These are phyloP conservation scores for Eucidaris tribuloides DNA, from an alignment of 35 echinoderm and acorn worm genomes.

Conservation along the genomic window DNA sequence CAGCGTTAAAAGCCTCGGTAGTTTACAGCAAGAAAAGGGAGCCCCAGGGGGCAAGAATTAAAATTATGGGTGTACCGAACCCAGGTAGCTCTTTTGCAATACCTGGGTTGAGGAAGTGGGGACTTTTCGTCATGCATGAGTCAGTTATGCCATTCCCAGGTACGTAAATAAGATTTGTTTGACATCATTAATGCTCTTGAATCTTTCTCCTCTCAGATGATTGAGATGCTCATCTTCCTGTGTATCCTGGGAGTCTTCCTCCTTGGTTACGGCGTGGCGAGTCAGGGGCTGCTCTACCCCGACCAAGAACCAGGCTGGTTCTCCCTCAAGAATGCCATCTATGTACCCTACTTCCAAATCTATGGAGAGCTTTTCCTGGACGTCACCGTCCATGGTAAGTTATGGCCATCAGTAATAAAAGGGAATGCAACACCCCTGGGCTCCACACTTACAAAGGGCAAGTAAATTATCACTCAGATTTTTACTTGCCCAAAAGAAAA, in stretches of 20 bases:
- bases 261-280: constrained; percentile 66
- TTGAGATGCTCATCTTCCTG: constrained; percentile 65
- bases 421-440: neutral
- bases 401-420: neutral
- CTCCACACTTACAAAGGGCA: too few species aligned
- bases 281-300: constrained; percentile 60
- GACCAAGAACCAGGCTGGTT: constrained; percentile 13
- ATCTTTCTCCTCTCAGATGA: constrained; percentile 24
- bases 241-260: constrained; percentile 57
- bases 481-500: too few species aligned
- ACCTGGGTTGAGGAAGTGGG: too few species aligned
- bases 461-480: too few species aligned
- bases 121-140: too few species aligned
- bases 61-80: too few species aligned
- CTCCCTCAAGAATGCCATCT: constrained; percentile 48
- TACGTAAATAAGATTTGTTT: too few species aligned
- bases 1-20: too few species aligned
- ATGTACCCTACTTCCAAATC: constrained; percentile 86
- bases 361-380: constrained; percentile 73
- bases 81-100: too few species aligned
- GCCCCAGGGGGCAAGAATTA: too few species aligned
- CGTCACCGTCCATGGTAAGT: constrained; percentile 41
- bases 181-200: neutral
- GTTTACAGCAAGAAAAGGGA: too few species aligned
- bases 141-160: too few species aligned